Conservation (phyloP, 92 coral and sea anemone genomes). For the Umimayanthus chanpuru region DNA sequence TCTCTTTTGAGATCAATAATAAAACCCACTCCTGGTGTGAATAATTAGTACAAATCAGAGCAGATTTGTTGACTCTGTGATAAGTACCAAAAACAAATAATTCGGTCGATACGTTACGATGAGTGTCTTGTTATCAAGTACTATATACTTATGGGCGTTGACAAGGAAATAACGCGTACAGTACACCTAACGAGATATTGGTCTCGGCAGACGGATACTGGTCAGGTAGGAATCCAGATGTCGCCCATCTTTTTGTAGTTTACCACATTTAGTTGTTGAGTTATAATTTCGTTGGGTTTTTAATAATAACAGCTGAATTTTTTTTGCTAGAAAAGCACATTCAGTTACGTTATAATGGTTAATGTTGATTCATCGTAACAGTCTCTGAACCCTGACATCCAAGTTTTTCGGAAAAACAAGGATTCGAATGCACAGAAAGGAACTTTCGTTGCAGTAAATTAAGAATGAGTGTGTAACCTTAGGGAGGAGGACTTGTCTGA, state of each 20-base stretch:
- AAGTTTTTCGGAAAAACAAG: too few relatives aligned
- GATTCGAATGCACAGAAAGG: too few relatives aligned
- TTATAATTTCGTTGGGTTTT: slow-evolving; percentile 19
- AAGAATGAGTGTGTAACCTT: too few relatives aligned
- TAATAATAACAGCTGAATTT: slow-evolving; percentile 48
- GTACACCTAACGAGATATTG: not conserved
- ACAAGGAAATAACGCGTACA: not conserved
- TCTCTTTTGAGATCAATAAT: not conserved
- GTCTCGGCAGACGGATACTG: not conserved
- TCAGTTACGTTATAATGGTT: slow-evolving; percentile 28
- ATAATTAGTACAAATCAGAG: slow-evolving; percentile 18
- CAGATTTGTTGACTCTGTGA: slow-evolving; percentile 12
- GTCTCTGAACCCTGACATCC: too few relatives aligned
- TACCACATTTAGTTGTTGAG: slow-evolving; percentile 21
- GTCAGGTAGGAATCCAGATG: not conserved
- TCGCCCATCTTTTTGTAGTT: not conserved
- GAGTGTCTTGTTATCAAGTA: slow-evolving; percentile 11
- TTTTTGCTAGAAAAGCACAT: slow-evolving; percentile 32
- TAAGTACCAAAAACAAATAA: slow-evolving; percentile 20
- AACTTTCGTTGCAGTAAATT: too few relatives aligned
- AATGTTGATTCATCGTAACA: slow-evolving; percentile 43
- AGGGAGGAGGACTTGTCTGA: too few relatives aligned
- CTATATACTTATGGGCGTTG: not conserved
- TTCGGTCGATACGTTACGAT: slow-evolving; percentile 13
- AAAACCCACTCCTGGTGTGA: not conserved